Conservation (phyloP, 2,888 invertebrate species). For the Drosophila neotestacea region DNA sequence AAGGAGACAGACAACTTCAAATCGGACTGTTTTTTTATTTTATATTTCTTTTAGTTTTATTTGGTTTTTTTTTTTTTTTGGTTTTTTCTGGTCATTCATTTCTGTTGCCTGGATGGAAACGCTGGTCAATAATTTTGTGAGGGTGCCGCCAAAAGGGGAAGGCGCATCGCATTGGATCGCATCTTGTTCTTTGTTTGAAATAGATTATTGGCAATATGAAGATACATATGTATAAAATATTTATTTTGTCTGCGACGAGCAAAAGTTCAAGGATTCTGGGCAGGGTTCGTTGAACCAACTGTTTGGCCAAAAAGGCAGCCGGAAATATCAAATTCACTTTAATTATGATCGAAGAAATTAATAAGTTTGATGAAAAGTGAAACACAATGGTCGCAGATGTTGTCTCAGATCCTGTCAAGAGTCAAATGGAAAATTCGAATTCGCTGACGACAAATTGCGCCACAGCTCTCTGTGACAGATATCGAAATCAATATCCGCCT, state of each 20-base stretch:
- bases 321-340: constrained; percentile 83
- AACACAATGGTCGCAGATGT: constrained; percentile 76
- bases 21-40: constrained; percentile 50
- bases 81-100: constrained; percentile 40
- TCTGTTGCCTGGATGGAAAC: constrained; percentile 57
- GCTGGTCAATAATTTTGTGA: constrained; percentile 84
- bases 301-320: constrained; percentile 46
- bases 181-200: constrained; percentile 67
- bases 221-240: constrained; percentile 65
- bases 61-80: constrained; percentile 15
- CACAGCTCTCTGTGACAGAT: constrained; percentile 23
- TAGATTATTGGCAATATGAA: constrained; percentile 78
- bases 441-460: constrained; percentile 41
- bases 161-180: constrained; percentile 42
- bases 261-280: constrained; percentile 81
- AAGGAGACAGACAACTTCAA: constrained; percentile 71
- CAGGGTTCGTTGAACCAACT: constrained; percentile 73
- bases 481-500: constrained; percentile 80
- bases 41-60: constrained; percentile 26
- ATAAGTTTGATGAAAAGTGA: constrained; percentile 77
- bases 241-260: constrained; percentile 58
- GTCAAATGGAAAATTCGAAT: constrained; percentile 26
- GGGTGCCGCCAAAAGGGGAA: constrained; percentile 83
- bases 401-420: constrained; percentile 8
- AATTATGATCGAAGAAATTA: constrained; percentile 78